Evolutionary conservation across 2,113 vertebrate genomes (phyloP).

Genomic region (Arothron firmamentum): DNA sequence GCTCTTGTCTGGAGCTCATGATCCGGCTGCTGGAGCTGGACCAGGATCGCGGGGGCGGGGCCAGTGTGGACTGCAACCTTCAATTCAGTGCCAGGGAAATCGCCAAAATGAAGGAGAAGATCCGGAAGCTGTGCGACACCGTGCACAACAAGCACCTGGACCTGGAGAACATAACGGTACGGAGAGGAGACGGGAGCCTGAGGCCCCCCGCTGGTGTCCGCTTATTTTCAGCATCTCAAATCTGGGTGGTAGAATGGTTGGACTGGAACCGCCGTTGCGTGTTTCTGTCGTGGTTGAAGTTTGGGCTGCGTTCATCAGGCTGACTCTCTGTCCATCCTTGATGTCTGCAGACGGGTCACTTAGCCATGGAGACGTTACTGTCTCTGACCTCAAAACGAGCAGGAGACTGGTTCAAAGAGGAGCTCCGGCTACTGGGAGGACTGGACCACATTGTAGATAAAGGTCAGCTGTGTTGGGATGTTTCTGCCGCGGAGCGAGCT

Average conservation of each 20-base stretch:
- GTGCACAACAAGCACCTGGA: slow-evolving; percentile 99
- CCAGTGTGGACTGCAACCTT: slow-evolving; percentile 75
- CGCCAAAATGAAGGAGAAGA: slow-evolving; percentile 98
- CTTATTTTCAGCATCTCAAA: too few species aligned
- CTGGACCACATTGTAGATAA: slow-evolving; percentile 99
- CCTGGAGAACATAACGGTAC: slow-evolving; percentile 96
- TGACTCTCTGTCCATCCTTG: background rate
- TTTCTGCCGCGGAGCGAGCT: background rate
- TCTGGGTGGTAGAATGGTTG: too few species aligned
- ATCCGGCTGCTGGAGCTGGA: slow-evolving; percentile 95
- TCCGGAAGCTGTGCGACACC: slow-evolving; percentile 93
- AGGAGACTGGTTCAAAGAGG: slow-evolving; percentile 99
- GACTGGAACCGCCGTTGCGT: too few species aligned
- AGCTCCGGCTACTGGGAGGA: slow-evolving; percentile 92
- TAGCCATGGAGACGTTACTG: slow-evolving; percentile 96
- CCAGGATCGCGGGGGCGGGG: slow-evolving; percentile 81
- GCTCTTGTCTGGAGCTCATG: slow-evolving; percentile 95
- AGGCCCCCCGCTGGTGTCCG: too few species aligned
- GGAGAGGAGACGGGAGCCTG: background rate
- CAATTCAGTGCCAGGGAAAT: slow-evolving; percentile 93
- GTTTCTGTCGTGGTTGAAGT: too few species aligned
- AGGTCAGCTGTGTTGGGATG: slow-evolving; percentile 70
- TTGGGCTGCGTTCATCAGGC: too few species aligned
- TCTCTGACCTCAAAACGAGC: slow-evolving; percentile 96
- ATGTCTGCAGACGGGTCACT: slow-evolving; percentile 85